Conservation (phyloP, 2,888 invertebrate genomes). For the Erpobdella octoculata region DNA sequence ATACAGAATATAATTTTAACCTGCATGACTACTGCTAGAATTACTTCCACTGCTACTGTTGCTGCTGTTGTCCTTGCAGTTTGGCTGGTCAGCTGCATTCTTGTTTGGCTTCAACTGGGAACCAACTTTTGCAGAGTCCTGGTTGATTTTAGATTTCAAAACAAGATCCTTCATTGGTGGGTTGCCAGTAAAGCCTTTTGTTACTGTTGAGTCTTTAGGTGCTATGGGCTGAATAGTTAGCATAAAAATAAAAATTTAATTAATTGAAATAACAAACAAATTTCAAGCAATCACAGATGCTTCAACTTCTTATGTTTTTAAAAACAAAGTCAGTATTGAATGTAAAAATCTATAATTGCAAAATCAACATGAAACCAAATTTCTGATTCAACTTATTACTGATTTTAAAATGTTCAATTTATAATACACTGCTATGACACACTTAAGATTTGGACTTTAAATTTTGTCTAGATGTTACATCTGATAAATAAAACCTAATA, state of each 20-base stretch:
- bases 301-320: neutral
- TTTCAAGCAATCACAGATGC: too few species aligned
- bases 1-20: too few species aligned
- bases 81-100: neutral
- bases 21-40: neutral
- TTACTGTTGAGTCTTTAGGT: neutral
- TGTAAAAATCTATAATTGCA: too few species aligned
- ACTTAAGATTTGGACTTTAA: too few species aligned
- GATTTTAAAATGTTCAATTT: too few species aligned
- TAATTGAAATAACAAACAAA: too few species aligned
- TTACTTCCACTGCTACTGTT: neutral
- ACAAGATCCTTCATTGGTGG: neutral
- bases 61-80: neutral
- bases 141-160: neutral
- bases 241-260: neutral
- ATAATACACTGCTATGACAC: too few species aligned
- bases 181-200: neutral
- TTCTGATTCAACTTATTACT: too few species aligned
- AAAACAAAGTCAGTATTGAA: too few species aligned
- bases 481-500: too few species aligned
- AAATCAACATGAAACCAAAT: too few species aligned
- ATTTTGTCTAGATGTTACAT: too few species aligned
- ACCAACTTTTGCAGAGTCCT: neutral
- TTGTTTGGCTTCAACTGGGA: neutral
- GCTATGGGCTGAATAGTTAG: neutral